phyloP scores from a whole-genome alignment of 2,888 invertebrate species.

The Drosophila prolongata region DNA sequence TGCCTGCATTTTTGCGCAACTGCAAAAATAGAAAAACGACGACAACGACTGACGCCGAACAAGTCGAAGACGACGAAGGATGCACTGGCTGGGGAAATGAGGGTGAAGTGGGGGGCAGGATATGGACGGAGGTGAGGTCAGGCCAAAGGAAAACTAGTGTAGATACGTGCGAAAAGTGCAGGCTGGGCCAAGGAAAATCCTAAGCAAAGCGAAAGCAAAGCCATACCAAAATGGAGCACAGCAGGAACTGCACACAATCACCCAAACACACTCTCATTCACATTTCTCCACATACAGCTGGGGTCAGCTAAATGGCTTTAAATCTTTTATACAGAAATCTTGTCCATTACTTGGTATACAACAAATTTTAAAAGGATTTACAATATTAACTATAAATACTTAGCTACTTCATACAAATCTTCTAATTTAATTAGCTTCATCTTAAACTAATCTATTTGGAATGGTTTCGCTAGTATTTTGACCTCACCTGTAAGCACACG shows the following conservation, averaged over 20 bases:
- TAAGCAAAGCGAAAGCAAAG: conserved; percentile 40
- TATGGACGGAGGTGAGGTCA: conserved; percentile 28
- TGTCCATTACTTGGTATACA: no score
- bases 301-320: background rate
- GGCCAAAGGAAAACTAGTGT: conserved; percentile 54
- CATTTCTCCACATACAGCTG: background rate
- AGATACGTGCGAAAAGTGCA: conserved; percentile 63
- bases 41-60: conserved; percentile 27
- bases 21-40: conserved; percentile 41
- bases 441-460: background rate
- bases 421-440: no score
- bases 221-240: conserved; percentile 39
- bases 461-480: conserved; percentile 6
- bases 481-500: conserved; percentile 15
- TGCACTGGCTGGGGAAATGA: background rate
- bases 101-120: background rate
- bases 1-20: conserved; percentile 58
- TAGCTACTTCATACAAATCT: no score
- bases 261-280: conserved; percentile 1
- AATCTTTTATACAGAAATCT: background rate
- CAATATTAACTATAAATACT: no score
- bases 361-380: no score
- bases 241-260: conserved; percentile 47
- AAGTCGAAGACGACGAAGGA: conserved; percentile 42
- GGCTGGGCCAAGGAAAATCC: conserved; percentile 44